Evolutionary conservation across 2,113 vertebrate genomes (phyloP), one percentile per base, ranked within the genome.

Genomic region (Erpornis zantholeuca): DNA sequence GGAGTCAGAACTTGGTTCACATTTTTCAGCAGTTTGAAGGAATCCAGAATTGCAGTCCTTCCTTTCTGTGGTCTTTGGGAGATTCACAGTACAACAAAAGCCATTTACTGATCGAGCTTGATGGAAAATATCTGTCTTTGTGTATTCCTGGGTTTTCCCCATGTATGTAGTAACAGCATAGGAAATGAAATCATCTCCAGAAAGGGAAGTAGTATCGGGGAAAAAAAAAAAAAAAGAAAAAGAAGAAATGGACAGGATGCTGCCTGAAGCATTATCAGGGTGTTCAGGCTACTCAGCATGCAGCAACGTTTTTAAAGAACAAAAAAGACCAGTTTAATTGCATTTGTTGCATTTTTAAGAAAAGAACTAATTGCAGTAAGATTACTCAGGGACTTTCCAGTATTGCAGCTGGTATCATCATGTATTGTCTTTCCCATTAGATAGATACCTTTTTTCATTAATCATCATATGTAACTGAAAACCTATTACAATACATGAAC

Each of bases 301-400:
- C 70, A 79, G 20, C 13, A 31, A 49, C 9, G 5, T 92, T 31
- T 82, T 20, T 17, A 29, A 60, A 61, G 8, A 22, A 42, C 3
- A 28, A 23, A 85, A 31, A 36, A 56, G 56, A 40, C 27, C 33
- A 2, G 35, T 63, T 78, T 79, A 59, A 69, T 33, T 61, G 31
- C 50, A 80, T 64, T 50, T 61, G 15, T 24, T 82, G 24, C 14
- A 53, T 50, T 75, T 69, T 72, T 24, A 70, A 78, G 52, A 44
- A 68, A 71, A 85, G 78, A 40, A 14, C 10, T 40, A n/a, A 54
- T 25, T 12, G 23, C 54, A 20, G 16, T 35, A 53, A 25, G 38
- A 75, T 92, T 93, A 61, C 24, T 93, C 35, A 66, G 68, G 92
- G 94, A 70, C 29, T 97, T 97, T 86, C 92, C 94, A 63, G 44